Percentiles rank a stretch among this genome's conserved stretches.
Conservation (phyloP, 2,113 vertebrate species). For the Mirounga angustirostris region DNA sequence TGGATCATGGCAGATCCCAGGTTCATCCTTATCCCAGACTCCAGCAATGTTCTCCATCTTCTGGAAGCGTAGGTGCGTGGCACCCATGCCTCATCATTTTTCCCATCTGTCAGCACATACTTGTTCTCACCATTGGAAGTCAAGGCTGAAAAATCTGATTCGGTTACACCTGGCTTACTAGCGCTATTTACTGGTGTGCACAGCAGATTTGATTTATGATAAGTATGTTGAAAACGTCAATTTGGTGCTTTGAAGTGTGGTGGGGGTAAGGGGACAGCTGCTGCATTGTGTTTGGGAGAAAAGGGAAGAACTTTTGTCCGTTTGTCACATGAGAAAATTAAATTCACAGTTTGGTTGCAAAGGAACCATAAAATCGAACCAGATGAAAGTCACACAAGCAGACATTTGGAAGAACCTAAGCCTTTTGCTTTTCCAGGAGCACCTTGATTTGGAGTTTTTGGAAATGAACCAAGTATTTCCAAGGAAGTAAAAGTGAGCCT, state of each 20-base stretch:
- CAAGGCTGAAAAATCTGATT: conserved; percentile 62
- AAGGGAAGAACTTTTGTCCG: background rate
- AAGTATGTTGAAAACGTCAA: conserved; percentile 28
- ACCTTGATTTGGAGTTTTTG: background rate
- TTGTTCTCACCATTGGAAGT: conserved; percentile 48
- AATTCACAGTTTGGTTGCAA: background rate
- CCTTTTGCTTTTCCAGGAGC: background rate
- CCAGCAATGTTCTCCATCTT: background rate
- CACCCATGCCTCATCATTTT: background rate
- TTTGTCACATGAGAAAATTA: conserved; percentile 19
- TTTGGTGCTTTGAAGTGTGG: conserved; percentile 34
- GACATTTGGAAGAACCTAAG: background rate
- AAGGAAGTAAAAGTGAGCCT: conserved; percentile 17
- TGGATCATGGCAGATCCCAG: accelerated
- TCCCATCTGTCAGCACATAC: conserved; percentile 56
- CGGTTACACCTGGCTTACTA: conserved; percentile 65
- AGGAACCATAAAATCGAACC: background rate
- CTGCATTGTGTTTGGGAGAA: conserved; percentile 25
- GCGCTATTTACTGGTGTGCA: conserved; percentile 36
- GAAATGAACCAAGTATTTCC: conserved; percentile 57
- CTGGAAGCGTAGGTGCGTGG: background rate
- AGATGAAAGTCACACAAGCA: background rate
- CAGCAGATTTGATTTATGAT: conserved; percentile 68
- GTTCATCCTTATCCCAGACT: background rate
- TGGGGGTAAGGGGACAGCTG: background rate